Percentiles rank a stretch among this genome's conserved stretches.
Evolutionary conservation across 2,797 vertebrate genomes (phyloP).

Genomic region (Alosa sapidissima): DNA sequence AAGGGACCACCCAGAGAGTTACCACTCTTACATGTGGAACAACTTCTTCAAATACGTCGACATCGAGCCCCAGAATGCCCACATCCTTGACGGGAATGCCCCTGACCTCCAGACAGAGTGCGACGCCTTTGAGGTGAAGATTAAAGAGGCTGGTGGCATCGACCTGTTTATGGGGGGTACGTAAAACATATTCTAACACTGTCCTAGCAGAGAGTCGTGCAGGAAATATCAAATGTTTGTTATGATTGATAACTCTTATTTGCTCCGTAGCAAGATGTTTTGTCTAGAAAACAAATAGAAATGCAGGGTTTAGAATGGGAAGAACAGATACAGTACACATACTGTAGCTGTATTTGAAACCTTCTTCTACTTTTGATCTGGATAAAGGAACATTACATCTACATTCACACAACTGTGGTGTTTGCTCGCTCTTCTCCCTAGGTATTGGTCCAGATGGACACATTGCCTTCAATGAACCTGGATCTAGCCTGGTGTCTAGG

Average conservation of each 20-base stretch:
- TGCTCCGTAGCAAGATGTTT: neutral
- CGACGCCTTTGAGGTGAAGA: slow-evolving; percentile 86
- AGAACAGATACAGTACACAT: neutral
- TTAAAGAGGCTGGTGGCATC: slow-evolving; percentile 88
- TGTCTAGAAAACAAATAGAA: neutral
- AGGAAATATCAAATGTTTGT: neutral
- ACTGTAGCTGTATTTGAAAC: neutral
- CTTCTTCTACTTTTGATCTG: neutral
- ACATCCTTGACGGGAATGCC: slow-evolving; percentile 91
- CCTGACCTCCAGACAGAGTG: slow-evolving; percentile 85
- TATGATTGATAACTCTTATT: neutral
- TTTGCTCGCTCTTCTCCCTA: slow-evolving; percentile 51
- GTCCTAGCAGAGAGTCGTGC: neutral
- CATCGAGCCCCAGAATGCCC: slow-evolving; percentile 86
- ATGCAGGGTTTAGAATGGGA: neutral
- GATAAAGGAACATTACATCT: neutral
- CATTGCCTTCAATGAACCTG: slow-evolving; percentile 97
- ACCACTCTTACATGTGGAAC: slow-evolving; percentile 99
- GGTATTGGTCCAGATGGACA: slow-evolving; percentile 97
- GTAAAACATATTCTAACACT: neutral
- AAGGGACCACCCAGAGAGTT: slow-evolving; percentile 91
- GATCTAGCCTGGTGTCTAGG: slow-evolving; percentile 91
- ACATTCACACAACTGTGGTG: neutral
- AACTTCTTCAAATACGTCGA: slow-evolving; percentile 98
- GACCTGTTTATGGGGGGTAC: slow-evolving; percentile 95